Conservation (phyloP, 2,113 vertebrate species). For the Chunga burmeisteri region DNA sequence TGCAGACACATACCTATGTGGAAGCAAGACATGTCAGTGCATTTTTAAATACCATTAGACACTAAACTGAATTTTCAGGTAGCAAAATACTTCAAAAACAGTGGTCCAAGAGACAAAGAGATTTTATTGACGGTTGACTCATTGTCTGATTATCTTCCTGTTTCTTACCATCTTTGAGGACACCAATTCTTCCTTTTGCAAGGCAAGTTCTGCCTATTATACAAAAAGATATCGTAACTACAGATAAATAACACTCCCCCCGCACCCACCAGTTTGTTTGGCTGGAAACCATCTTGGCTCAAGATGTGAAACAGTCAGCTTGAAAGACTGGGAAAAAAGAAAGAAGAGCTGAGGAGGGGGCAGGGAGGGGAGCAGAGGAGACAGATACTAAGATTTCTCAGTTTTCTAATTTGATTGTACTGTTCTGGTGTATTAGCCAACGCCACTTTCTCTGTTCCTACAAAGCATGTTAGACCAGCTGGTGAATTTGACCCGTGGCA, state of each 20-base stretch:
- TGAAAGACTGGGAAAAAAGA: background rate
- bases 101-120: background rate
- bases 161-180: background rate
- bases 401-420: background rate
- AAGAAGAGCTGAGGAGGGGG: background rate
- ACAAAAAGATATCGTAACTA: background rate
- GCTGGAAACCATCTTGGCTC: background rate
- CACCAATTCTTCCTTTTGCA: background rate
- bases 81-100: background rate
- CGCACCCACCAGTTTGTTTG: background rate
- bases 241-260: background rate
- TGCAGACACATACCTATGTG: background rate
- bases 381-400: background rate
- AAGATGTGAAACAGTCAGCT: background rate
- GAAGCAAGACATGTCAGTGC: fast-evolving
- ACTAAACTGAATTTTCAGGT: background rate
- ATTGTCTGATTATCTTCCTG: background rate
- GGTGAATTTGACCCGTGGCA: background rate
- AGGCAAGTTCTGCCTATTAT: background rate
- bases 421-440: background rate
- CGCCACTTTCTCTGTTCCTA: background rate
- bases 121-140: background rate
- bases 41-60: background rate
- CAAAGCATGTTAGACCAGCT: background rate
- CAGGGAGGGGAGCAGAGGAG: background rate